Evolutionary conservation across 2,113 vertebrate species (phyloP).

Genomic region (Deroptyus accipitrinus): DNA sequence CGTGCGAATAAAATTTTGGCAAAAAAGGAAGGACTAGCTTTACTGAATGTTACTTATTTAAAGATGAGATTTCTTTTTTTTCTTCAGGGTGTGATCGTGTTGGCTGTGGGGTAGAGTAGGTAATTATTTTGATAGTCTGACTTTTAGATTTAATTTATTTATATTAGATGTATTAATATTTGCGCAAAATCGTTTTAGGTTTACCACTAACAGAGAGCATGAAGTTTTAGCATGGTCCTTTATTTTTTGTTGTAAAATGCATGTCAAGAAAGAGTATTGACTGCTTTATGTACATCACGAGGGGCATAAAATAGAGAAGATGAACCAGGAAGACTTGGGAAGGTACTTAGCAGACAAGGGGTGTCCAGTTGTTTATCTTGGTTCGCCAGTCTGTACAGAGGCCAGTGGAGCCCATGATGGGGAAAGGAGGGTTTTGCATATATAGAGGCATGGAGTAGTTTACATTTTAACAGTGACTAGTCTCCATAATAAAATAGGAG

Average conservation of each 20-base stretch:
- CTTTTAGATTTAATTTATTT: not conserved
- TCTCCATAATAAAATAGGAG: not conserved
- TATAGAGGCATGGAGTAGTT: not conserved
- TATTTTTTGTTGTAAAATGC: not conserved
- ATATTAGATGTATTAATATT: not conserved
- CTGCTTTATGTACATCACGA: not conserved
- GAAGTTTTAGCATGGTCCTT: not conserved
- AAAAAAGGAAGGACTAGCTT: not conserved
- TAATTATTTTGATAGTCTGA: not conserved
- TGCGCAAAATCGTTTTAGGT: not conserved
- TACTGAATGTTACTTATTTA: not conserved
- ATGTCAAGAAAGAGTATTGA: not conserved
- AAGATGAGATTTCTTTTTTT: not conserved
- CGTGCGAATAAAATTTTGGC: not conserved
- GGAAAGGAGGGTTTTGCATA: not conserved
- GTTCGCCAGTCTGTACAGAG: not conserved
- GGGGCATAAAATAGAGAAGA: not conserved
- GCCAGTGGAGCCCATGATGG: not conserved
- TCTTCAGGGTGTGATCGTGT: not conserved
- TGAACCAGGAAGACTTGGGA: not conserved
- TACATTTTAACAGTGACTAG: not conserved
- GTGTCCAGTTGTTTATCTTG: not conserved
- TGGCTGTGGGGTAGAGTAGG: not conserved
- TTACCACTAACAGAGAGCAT: not conserved
- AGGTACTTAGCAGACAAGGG: not conserved